A percentile compares a stretch with the other conserved stretches of the same genome.
Evolutionary conservation across 2,888 invertebrate species (phyloP).

Genomic region (Parnassius apollo): DNA sequence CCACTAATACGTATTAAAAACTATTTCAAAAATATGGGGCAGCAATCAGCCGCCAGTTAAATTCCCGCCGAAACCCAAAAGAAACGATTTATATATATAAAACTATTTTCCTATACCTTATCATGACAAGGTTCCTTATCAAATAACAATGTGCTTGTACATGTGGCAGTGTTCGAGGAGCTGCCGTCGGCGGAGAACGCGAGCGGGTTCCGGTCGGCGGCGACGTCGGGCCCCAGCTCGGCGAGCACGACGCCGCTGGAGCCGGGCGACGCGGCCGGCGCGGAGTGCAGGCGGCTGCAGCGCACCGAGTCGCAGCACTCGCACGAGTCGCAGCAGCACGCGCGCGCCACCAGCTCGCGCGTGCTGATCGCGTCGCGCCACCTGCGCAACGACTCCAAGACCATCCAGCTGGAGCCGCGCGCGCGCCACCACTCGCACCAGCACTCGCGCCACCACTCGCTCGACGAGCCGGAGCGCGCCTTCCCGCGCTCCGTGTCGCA

Average conservation of each 20-base stretch:
- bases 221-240: constrained; percentile 66
- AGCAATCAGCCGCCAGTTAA: too few relatives aligned
- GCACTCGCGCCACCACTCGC: constrained; percentile 47
- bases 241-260: constrained; percentile 63
- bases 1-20: too few relatives aligned
- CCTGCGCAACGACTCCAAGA: constrained; percentile 83
- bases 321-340: constrained; percentile 47
- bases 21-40: too few relatives aligned
- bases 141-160: too few relatives aligned
- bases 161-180: constrained; percentile 86
- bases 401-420: constrained; percentile 83
- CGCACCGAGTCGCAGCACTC: constrained; percentile 72
- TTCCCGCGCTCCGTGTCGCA: constrained; percentile 50
- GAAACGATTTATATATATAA: too few relatives aligned
- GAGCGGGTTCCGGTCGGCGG: constrained; percentile 68
- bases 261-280: constrained; percentile 19
- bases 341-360: constrained; percentile 51
- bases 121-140: too few relatives aligned
- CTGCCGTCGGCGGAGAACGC: constrained; percentile 81
- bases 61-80: too few relatives aligned
- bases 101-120: too few relatives aligned
- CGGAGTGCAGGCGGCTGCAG: constrained; percentile 48
- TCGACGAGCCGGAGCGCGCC: constrained; percentile 34
- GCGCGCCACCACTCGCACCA: constrained; percentile 61
- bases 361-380: constrained; percentile 79